Base-by-base conservation (phyloP, 2,113 vertebrate genomes). In the Athene cunicularia region DNA sequence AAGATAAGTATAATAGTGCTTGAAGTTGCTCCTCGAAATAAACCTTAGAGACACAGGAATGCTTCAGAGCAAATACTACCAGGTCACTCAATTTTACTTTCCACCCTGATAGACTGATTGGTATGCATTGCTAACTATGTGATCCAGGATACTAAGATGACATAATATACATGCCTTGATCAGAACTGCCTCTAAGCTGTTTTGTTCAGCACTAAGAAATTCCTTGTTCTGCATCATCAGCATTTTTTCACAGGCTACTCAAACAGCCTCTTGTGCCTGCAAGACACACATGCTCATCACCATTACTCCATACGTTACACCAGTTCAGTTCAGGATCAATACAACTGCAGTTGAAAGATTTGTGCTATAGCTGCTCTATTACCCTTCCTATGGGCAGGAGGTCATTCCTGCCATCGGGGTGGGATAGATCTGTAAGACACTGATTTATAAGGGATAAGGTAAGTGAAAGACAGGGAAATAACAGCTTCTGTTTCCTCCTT, bases 161-260 rank as follows among this genome's bases (percentile, higher is more conserved):
- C 50, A 53, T 30, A 83, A 80, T 79, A 85, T 59, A 53, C 3
- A 49, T 4, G 33, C 17, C 11, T 76, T 81, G 47, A 53, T 30
- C 62, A 80, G 72, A 89, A 72, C 14, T 73, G 45, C 41, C 35
- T 35, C 58, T 47, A 47, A 75, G 56, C 27, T 11, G 3, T 64
- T 95, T 79, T 77, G 18, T 64, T 92, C 55, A 88, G 53, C 33
- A 41, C 55, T 33, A 80, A 80, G 56, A 84, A 94, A 52, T 28
- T 60, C 68, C 59, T 58, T 72, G 47, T 56, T 56, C 62, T 64
- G 26, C 21, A 62, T 56, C 47, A 66, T 4, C 16, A 62, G 26
- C 33, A 41, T 55, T 86, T 86, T 87, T 79, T 55, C 28, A 79
- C 1, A 68, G n/a, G 41, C 64, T 77, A 45, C 45, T 80, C 53